These are phyloP conservation scores for Narcine bancroftii DNA, from an alignment of 2,113 vertebrate species.

Conservation along the genomic window DNA sequence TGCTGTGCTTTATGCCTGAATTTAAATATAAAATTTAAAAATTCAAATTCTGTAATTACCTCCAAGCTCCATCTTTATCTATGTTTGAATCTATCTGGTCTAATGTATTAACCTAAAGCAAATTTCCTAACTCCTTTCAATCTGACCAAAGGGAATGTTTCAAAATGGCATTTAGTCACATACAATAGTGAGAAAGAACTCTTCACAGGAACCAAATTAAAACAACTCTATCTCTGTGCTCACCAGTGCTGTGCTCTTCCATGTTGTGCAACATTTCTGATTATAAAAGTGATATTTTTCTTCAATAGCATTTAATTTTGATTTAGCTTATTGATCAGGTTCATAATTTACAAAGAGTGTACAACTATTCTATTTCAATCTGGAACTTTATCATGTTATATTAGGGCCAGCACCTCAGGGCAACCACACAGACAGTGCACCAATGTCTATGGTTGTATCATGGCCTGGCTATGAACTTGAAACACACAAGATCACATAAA, in stretches of 20 bases:
- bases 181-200: background rate
- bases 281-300: background rate
- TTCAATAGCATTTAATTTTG: background rate
- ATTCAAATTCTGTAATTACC: too few relatives aligned
- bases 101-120: background rate
- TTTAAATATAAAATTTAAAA: too few relatives aligned
- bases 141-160: background rate
- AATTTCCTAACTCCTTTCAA: background rate
- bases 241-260: background rate
- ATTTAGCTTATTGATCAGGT: too few relatives aligned
- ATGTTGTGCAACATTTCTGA: background rate
- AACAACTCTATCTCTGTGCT: background rate
- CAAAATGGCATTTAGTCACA: background rate
- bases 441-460: too few relatives aligned
- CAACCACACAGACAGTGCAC: too few relatives aligned
- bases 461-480: too few relatives aligned
- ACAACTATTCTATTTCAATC: background rate
- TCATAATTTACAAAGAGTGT: too few relatives aligned
- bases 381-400: background rate
- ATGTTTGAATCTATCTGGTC: background rate
- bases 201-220: background rate
- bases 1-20: too few relatives aligned
- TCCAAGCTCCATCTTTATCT: too few relatives aligned
- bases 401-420: background rate
- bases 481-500: too few relatives aligned